phyloP scores from a whole-genome alignment of 2,888 invertebrate genomes.

The Pseudeuparius sepicola region DNA sequence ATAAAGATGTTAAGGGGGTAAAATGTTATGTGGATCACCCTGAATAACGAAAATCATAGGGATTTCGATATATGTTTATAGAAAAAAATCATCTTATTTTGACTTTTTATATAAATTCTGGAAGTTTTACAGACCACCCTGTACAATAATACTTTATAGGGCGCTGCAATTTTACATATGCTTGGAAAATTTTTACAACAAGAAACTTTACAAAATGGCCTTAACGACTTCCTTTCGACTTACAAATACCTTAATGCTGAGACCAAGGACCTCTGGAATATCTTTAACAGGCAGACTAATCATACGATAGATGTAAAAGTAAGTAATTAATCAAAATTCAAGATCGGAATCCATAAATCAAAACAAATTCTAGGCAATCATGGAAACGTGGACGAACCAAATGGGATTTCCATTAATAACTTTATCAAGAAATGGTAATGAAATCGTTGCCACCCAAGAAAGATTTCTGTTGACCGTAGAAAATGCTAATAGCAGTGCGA shows the following conservation, averaged over 20 bases:
- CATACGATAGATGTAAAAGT: slow-evolving; percentile 53
- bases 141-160: too few relatives aligned
- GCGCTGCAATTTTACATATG: slow-evolving; percentile 63
- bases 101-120: too few relatives aligned
- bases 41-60: too few relatives aligned
- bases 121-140: too few relatives aligned
- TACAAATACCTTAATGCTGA: slow-evolving; percentile 65
- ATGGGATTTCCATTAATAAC: slow-evolving; percentile 75
- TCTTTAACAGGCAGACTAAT: slow-evolving; percentile 54
- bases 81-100: too few relatives aligned
- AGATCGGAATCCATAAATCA: too few relatives aligned
- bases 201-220: slow-evolving; percentile 51
- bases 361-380: slow-evolving; percentile 47
- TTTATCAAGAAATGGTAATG: slow-evolving; percentile 49
- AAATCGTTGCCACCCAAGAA: slow-evolving; percentile 57
- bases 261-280: slow-evolving; percentile 72
- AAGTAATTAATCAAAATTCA: slow-evolving; percentile 20
- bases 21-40: too few relatives aligned
- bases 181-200: slow-evolving; percentile 56
- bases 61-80: too few relatives aligned
- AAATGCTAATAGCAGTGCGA: slow-evolving; percentile 32
- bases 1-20: too few relatives aligned
- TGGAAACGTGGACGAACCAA: slow-evolving; percentile 75
- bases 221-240: slow-evolving; percentile 56
- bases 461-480: slow-evolving; percentile 46